These are phyloP conservation scores for Drosophila quasianomalipes DNA, from an alignment of 2,888 invertebrate species.

Conservation along the genomic window DNA sequence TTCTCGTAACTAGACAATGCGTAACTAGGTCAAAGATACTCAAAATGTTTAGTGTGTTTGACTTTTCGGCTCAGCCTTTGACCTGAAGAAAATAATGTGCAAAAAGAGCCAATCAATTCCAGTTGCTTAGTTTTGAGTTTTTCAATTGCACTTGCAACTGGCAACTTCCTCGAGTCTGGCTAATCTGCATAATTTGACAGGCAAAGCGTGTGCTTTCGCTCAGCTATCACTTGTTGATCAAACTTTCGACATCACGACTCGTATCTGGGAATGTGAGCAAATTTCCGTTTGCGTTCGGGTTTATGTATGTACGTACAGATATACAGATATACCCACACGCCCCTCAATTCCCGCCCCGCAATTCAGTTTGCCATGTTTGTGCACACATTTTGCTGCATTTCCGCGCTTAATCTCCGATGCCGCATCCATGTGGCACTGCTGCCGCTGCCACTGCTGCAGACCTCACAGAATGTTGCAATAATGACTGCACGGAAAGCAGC, in stretches of 20 bases:
- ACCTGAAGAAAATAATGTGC: neutral
- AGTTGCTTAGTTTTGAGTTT: constrained; percentile 9
- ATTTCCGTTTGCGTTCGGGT: constrained; percentile 44
- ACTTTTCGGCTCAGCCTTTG: neutral
- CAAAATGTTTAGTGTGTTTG: neutral
- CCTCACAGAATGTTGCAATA: constrained; percentile 69
- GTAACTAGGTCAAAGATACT: neutral
- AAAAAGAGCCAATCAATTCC: constrained; percentile 17
- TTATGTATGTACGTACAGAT: neutral
- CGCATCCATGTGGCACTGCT: constrained; percentile 32
- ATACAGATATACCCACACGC: too few species aligned
- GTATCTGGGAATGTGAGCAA: constrained; percentile 33
- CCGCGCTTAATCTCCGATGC: constrained; percentile 70
- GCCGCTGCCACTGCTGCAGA: constrained; percentile 29
- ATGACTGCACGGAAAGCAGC: constrained; percentile 52
- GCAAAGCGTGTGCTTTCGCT: constrained; percentile 20
- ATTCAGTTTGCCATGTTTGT: constrained; percentile 32
- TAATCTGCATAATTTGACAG: constrained; percentile 74
- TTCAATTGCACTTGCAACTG: constrained; percentile 30
- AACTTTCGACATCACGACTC: constrained; percentile 8
- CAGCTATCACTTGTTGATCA: constrained; percentile 57
- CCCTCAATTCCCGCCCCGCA: neutral
- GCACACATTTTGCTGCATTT: constrained; percentile 58
- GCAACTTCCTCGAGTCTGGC: constrained; percentile 22
- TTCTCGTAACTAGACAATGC: neutral